phyloP scores from a whole-genome alignment of 2,797 vertebrate species.

The Acipenser ruthenus region DNA sequence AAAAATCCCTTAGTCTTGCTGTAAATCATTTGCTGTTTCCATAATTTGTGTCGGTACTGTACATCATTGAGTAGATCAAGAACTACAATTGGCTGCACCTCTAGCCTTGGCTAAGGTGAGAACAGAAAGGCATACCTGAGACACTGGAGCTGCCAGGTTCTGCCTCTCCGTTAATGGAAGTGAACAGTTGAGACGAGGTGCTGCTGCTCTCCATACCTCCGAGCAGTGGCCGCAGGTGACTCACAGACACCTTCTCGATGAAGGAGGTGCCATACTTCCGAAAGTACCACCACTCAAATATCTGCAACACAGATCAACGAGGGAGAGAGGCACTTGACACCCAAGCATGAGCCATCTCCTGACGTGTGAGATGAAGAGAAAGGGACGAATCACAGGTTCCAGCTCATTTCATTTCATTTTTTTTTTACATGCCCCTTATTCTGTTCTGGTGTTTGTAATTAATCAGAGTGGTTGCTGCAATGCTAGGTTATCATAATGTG shows the following conservation, averaged over 20 bases:
- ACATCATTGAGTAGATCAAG: no score
- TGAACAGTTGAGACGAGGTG: slow-evolving; percentile 63
- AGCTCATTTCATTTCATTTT: not conserved
- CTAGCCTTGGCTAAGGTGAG: not conserved
- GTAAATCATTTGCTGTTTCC: no score
- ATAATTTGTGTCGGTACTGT: no score
- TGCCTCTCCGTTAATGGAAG: slow-evolving; percentile 66
- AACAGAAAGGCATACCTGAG: slow-evolving; percentile 63
- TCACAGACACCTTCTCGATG: slow-evolving; percentile 97
- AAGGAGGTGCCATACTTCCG: slow-evolving; percentile 93
- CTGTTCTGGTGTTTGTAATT: no score
- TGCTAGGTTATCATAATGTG: no score
- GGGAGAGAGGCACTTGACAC: not conserved
- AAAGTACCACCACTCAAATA: slow-evolving; percentile 99
- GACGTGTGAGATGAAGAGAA: no score
- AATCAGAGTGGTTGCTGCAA: no score
- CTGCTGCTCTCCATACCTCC: slow-evolving; percentile 78
- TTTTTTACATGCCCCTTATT: no score
- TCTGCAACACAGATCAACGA: slow-evolving; percentile 49
- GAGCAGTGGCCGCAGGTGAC: slow-evolving; percentile 84
- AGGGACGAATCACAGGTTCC: no score
- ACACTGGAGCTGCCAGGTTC: slow-evolving; percentile 75
- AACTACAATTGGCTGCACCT: no score
- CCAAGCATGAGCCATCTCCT: not conserved
- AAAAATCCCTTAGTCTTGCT: no score